Conservation (phyloP, 2,888 invertebrate species). For the Sesia bembeciformis region DNA sequence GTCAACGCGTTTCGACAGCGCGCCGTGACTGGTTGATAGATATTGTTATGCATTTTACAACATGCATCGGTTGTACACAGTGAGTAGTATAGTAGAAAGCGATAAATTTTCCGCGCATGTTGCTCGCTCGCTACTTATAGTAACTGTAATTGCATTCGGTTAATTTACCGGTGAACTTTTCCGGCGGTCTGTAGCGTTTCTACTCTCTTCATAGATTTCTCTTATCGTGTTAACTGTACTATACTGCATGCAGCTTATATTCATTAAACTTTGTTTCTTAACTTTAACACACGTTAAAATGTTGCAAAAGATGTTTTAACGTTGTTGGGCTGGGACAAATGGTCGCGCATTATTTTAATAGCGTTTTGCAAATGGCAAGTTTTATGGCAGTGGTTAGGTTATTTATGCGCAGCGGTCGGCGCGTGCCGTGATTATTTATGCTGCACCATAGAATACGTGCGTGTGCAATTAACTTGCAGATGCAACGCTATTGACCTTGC, state of each 20-base stretch:
- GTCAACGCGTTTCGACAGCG: too few relatives aligned
- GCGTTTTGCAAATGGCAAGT: slow-evolving; percentile 22
- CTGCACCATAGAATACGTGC: slow-evolving; percentile 6
- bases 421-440: slow-evolving; percentile 21
- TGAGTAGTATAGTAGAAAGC: slow-evolving; percentile 32
- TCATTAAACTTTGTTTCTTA: too few relatives aligned
- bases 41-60: slow-evolving; percentile 20
- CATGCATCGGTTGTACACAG: slow-evolving; percentile 1
- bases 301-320: neutral
- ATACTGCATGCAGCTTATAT: too few relatives aligned
- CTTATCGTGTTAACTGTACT: neutral
- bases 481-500: slow-evolving; percentile 29
- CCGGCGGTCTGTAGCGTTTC: slow-evolving; percentile 13
- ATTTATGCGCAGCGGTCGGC: slow-evolving; percentile 17
- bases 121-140: slow-evolving; percentile 20
- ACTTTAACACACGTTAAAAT: neutral
- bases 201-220: neutral
- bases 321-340: neutral
- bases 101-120: slow-evolving; percentile 37
- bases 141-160: slow-evolving; percentile 36
- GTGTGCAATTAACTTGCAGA: slow-evolving; percentile 25
- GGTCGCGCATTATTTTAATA: neutral
- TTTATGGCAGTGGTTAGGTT: slow-evolving; percentile 19
- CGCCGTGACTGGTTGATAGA: slow-evolving; percentile 5
- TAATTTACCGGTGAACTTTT: slow-evolving; percentile 37